Evolutionary conservation across 2,888 invertebrate genomes (phyloP), one percentile per base, ranked within the genome.

Genomic region (Digitonthophagus gazella): DNA sequence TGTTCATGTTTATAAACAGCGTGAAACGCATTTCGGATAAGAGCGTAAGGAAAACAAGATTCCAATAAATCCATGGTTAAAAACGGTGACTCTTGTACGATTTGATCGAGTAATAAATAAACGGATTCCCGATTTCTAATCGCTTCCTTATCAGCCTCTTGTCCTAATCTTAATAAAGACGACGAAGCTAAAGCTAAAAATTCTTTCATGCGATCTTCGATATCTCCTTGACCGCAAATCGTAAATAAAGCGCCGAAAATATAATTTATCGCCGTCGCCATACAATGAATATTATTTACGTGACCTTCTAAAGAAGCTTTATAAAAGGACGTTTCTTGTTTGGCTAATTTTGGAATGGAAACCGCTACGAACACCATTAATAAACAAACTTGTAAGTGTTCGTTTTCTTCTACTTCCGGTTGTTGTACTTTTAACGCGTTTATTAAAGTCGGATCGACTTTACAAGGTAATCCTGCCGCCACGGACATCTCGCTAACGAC

Each of bases 301-400:
- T 99, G 98, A 0, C 97, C 97, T 85, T 94, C 92, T 69, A 93
- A 84, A 0, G 94, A 93, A 0, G 95, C 93, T 69, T 93, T 87
- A 80, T 95, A 95, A 77, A 95, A 94, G 0, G 97, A 95, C 67
- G 90, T 91, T 71, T 98, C 97, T 76, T 91, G 93, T 70, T 93
- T 89, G 1, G 98, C 97, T 65, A 99, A 86, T 82, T 96, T 93
- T 0, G 98, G 98, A 75, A 99, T 91, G 0, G 98, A 96, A 14
- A 99, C 97, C 0, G 99, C 98, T 0, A 99, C 95, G 82, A 98
- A 99, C 3, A 99, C 99, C 96, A 99, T 97, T 70, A 99, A 83
- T 55, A 99, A 85, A 81, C 99, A 99, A 0, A 97, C 95, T 54
- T 96, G 86, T 22, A 95, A 86, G 84, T 98, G 97, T 78, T 98